These are phyloP conservation scores for Automeris io DNA, from an alignment of 2,888 invertebrate genomes.

Conservation along the genomic window DNA sequence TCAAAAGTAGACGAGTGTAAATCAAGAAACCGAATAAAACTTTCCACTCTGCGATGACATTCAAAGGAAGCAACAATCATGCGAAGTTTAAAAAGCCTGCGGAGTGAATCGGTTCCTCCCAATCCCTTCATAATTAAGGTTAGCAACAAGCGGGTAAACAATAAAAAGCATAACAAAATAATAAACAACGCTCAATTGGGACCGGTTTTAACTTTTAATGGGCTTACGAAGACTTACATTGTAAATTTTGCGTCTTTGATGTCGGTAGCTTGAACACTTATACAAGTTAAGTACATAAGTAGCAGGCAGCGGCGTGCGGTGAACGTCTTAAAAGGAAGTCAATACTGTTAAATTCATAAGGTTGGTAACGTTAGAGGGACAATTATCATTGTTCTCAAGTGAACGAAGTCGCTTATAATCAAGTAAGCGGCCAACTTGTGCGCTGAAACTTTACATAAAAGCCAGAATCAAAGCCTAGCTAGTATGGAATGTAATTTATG, in stretches of 20 bases:
- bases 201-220: constrained; percentile 32
- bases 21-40: not conserved
- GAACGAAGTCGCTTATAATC: too few species aligned
- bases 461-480: too few species aligned
- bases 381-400: too few species aligned
- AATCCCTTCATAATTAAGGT: constrained; percentile 5
- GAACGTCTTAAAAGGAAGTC: too few species aligned
- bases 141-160: constrained; percentile 19
- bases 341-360: too few species aligned
- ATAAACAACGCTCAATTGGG: constrained; percentile 34
- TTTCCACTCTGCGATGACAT: not conserved
- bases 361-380: too few species aligned
- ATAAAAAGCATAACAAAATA: constrained; percentile 44
- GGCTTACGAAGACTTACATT: constrained; percentile 41
- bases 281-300: too few species aligned
- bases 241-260: constrained; percentile 29
- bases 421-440: too few species aligned
- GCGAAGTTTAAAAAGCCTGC: constrained; percentile 5
- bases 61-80: not conserved
- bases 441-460: too few species aligned
- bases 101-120: constrained; percentile 12
- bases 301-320: too few species aligned
- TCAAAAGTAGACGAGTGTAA: not conserved
- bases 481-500: too few species aligned
- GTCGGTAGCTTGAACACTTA: constrained; percentile 5